phyloP scores from a whole-genome alignment of 1,140 invertebrate species.

The Hyphantria cunea region DNA sequence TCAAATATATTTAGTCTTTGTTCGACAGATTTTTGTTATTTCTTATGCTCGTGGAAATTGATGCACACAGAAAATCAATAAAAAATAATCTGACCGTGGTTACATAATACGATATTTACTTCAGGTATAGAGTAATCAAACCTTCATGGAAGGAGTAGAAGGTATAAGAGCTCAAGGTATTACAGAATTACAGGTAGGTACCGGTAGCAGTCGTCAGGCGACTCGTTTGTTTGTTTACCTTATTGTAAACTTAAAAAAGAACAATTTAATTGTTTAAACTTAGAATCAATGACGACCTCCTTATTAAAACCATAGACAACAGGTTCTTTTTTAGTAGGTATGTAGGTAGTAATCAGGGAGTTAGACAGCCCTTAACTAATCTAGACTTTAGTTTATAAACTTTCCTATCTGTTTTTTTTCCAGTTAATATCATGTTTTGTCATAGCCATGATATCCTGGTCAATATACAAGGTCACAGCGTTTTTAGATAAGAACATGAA shows the following conservation, averaged over 20 bases:
- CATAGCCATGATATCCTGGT: conserved; percentile 38
- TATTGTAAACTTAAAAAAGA: no score
- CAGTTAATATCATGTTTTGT: conserved; percentile 50
- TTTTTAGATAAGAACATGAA: conserved; percentile 45
- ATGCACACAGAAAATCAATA: background rate
- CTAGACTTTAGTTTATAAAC: background rate
- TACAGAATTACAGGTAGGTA: no score
- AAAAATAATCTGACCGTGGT: background rate
- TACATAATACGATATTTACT: no score
- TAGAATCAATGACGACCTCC: background rate
- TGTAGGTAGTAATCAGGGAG: background rate
- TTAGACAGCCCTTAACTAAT: background rate
- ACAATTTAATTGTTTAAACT: background rate
- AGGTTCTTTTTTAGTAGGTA: background rate
- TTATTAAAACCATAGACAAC: background rate
- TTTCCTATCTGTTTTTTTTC: conserved; percentile 26
- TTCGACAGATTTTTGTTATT: background rate
- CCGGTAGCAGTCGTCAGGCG: no score
- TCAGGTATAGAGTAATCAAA: no score
- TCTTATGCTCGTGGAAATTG: background rate
- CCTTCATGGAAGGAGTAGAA: no score
- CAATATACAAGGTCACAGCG: conserved; percentile 51
- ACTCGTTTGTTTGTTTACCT: no score
- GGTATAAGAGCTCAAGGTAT: no score
- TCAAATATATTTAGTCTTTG: background rate